Percentiles rank a stretch among this genome's conserved stretches.
phyloP scores from a whole-genome alignment of 1,140 invertebrate genomes.

The Chlorops oryzae region DNA sequence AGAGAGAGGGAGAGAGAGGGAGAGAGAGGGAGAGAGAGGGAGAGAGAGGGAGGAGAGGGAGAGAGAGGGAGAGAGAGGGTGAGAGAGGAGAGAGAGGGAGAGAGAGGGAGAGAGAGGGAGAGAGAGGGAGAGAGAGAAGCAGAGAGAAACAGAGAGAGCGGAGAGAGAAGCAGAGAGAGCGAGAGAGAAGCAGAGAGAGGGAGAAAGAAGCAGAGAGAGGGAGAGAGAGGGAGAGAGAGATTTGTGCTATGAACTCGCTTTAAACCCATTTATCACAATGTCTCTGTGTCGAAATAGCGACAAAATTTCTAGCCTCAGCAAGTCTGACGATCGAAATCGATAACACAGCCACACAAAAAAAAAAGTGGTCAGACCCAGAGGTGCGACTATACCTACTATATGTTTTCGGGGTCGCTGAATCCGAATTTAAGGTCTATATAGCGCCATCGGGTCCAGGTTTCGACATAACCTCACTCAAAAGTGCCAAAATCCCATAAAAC shows the following conservation, averaged over 20 bases:
- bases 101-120: not conserved
- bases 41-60: not conserved
- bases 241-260: not conserved
- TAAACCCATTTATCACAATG: too few relatives aligned
- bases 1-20: not conserved
- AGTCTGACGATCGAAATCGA: too few relatives aligned
- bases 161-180: not conserved
- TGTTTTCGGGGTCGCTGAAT: too few relatives aligned
- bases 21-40: not conserved
- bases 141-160: not conserved
- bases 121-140: not conserved
- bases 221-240: not conserved
- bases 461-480: too few relatives aligned
- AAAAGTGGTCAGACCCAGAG: too few relatives aligned
- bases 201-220: not conserved
- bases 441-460: too few relatives aligned
- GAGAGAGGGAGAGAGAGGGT: not conserved
- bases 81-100: not conserved
- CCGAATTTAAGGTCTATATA: too few relatives aligned
- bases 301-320: too few relatives aligned
- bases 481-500: too few relatives aligned
- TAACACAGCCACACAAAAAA: too few relatives aligned
- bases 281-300: too few relatives aligned
- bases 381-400: too few relatives aligned
- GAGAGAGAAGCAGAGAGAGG: not conserved